A percentile compares a stretch with the other conserved stretches of the same genome.
These are phyloP conservation scores for Pristionchus maxplancki DNA, from an alignment of 2,888 invertebrate species.

Conservation along the genomic window DNA sequence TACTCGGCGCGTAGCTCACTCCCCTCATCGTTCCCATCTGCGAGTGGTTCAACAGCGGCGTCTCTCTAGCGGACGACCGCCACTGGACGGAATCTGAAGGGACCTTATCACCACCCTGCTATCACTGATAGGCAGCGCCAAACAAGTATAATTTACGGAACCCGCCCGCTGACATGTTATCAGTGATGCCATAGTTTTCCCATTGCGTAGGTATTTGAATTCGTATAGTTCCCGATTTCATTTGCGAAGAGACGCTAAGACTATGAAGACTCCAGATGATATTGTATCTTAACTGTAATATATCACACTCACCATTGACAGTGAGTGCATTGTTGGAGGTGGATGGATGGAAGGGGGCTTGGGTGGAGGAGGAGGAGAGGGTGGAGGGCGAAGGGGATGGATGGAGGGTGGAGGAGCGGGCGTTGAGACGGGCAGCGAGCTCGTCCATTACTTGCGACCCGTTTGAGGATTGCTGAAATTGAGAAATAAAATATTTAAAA, in stretches of 20 bases:
- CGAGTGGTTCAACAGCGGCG: conserved; percentile 44
- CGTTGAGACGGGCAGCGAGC: conserved; percentile 13
- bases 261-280: no score
- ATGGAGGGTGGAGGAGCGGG: conserved; percentile 34
- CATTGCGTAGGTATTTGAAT: not conserved
- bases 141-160: not conserved
- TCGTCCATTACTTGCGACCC: conserved; percentile 24
- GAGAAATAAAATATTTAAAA: not conserved
- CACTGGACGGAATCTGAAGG: conserved; percentile 1
- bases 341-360: conserved; percentile 53
- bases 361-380: conserved; percentile 39
- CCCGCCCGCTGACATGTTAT: not conserved
- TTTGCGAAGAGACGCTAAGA: no score
- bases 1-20: not conserved
- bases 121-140: no score
- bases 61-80: conserved; percentile 31
- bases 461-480: not conserved
- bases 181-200: no score
- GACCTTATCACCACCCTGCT: no score
- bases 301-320: conserved; percentile 29
- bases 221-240: not conserved
- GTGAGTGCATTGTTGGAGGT: conserved; percentile 42
- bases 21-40: not conserved
- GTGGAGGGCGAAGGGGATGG: conserved; percentile 49
- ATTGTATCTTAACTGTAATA: no score